Percentiles rank a stretch among this genome's conserved stretches.
Evolutionary conservation across 2,797 vertebrate species (phyloP).

Genomic region (Sitta carolinensis): DNA sequence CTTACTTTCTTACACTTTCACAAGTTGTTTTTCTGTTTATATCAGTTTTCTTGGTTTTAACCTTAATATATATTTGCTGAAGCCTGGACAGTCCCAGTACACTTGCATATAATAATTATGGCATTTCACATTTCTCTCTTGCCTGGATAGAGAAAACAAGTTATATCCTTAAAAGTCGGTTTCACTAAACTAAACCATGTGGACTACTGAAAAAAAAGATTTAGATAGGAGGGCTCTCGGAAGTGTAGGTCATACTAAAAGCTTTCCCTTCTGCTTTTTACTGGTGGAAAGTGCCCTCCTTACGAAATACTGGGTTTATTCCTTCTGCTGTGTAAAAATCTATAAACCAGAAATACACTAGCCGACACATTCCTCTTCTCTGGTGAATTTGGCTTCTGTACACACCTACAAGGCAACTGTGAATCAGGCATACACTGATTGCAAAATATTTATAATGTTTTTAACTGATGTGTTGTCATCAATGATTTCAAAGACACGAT

Average conservation of each 20-base stretch:
- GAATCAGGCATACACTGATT: constrained; percentile 35
- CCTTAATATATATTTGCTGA: constrained; percentile 35
- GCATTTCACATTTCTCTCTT: constrained; percentile 17
- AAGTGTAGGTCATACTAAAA: background rate
- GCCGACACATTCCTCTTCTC: background rate
- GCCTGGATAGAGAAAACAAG: background rate
- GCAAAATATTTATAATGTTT: constrained; percentile 36
- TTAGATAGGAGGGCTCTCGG: background rate
- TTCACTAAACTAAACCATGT: background rate
- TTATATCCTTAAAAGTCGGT: constrained; percentile 26
- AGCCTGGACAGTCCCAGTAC: constrained; percentile 2
- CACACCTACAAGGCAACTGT: constrained; percentile 18
- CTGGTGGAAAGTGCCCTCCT: background rate
- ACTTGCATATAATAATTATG: background rate
- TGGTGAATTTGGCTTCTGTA: constrained; percentile 36
- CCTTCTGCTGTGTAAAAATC: background rate
- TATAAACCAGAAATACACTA: background rate
- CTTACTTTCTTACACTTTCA: background rate
- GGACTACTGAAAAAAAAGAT: background rate
- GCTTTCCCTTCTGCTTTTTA: background rate
- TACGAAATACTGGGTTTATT: background rate
- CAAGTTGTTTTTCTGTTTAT: background rate
- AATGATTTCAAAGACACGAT: constrained; percentile 24
- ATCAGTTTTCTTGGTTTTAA: constrained; percentile 24
- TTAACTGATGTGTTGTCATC: constrained; percentile 10